These are phyloP conservation scores for Sphaeridia pumilis DNA, from an alignment of 2,888 invertebrate genomes.

Conservation along the genomic window DNA sequence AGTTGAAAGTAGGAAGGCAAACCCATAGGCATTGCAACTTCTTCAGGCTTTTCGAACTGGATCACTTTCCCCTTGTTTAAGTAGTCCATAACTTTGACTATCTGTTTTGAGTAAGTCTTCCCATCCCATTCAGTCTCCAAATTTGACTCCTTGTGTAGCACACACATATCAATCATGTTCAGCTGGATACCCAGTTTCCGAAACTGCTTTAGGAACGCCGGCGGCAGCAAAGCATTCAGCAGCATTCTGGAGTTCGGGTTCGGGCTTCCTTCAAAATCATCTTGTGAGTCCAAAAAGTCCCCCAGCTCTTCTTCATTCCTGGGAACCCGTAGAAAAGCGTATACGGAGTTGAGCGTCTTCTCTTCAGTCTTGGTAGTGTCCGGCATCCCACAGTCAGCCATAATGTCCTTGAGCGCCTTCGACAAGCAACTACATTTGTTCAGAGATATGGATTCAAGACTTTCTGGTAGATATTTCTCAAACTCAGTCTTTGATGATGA, in stretches of 20 bases:
- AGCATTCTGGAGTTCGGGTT: slow-evolving; percentile 19
- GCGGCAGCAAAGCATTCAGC: slow-evolving; percentile 21
- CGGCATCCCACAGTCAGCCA: slow-evolving; percentile 3
- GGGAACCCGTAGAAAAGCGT: slow-evolving; percentile 23
- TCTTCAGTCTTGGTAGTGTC: slow-evolving; percentile 1
- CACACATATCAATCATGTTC: slow-evolving; percentile 28
- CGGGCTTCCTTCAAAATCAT: slow-evolving; percentile 6
- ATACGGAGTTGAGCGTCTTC: slow-evolving; percentile 17
- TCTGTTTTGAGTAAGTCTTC: slow-evolving; percentile 15
- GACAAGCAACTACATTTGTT: slow-evolving; percentile 9
- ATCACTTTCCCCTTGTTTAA: slow-evolving; percentile 22
- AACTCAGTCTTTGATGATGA: not conserved
- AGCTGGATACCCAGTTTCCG: slow-evolving; percentile 23
- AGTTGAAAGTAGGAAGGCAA: slow-evolving; percentile 15
- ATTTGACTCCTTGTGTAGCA: slow-evolving; percentile 14
- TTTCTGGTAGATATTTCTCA: slow-evolving; percentile 2
- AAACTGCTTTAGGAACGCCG: slow-evolving; percentile 24
- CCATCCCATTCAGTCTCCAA: slow-evolving; percentile 17
- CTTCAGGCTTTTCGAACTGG: slow-evolving; percentile 11
- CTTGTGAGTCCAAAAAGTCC: slow-evolving; percentile 15
- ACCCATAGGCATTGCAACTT: slow-evolving; percentile 7
- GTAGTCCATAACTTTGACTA: slow-evolving; percentile 23
- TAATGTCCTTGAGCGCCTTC: slow-evolving; percentile 7
- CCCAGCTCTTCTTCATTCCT: slow-evolving; percentile 20
- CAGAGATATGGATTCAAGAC: not conserved